These are phyloP conservation scores for Coenonympha arcania DNA, from an alignment of 2,888 invertebrate species.

Conservation along the genomic window DNA sequence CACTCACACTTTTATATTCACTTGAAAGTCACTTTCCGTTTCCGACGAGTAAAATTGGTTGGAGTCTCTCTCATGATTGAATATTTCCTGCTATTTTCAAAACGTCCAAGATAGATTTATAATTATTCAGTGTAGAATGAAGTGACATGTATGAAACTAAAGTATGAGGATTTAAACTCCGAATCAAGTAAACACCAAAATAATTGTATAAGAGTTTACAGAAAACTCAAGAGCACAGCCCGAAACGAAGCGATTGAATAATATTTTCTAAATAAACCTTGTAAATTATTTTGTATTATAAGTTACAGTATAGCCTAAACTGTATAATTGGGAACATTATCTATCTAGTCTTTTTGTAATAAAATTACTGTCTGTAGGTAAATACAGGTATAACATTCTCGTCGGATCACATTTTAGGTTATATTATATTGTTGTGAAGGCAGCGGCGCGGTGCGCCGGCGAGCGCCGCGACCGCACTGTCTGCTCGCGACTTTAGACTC, in stretches of 20 bases:
- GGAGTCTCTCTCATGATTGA: constrained; percentile 22
- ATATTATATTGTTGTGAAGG: constrained; percentile 24
- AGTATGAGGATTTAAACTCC: constrained; percentile 5
- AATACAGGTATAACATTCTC: constrained; percentile 14
- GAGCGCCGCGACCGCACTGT: constrained; percentile 69
- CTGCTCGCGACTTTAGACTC: constrained; percentile 48
- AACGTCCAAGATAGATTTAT: constrained; percentile 3
- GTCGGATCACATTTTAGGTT: constrained; percentile 13
- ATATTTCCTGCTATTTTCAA: constrained; percentile 8
- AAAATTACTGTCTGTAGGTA: too few relatives aligned
- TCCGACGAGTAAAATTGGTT: constrained; percentile 27
- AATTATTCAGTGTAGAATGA: neutral
- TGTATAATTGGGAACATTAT: constrained; percentile 26
- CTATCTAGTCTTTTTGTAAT: constrained; percentile 21
- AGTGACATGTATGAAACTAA: neutral
- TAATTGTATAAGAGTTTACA: constrained; percentile 11
- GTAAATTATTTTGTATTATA: too few relatives aligned
- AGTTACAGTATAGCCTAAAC: constrained; percentile 17
- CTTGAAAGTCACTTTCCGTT: constrained; percentile 26
- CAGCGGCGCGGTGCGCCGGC: constrained; percentile 59
- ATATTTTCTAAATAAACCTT: constrained; percentile 21
- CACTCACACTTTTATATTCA: constrained; percentile 34
- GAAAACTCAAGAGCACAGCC: constrained; percentile 18
- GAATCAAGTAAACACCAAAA: constrained; percentile 9
- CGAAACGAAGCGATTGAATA: constrained; percentile 18